Evolutionary conservation across 2,113 vertebrate species (phyloP).

Genomic region (Petaurus breviceps): DNA sequence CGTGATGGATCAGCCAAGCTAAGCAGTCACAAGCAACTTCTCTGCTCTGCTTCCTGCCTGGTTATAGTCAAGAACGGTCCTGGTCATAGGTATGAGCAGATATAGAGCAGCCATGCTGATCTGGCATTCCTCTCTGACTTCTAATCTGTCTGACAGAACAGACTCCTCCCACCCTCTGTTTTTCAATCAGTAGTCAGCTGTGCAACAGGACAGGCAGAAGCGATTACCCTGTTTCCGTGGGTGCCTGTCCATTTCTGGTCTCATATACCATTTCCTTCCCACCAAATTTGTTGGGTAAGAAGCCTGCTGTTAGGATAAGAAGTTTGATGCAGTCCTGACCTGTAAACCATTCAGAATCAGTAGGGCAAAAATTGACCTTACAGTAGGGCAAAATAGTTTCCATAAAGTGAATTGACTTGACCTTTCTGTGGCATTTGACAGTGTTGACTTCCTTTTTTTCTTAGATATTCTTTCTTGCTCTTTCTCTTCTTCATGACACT

Average conservation of each 20-base stretch:
- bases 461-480: neutral
- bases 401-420: neutral
- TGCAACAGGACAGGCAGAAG: neutral
- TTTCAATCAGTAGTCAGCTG: neutral
- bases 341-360: neutral
- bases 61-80: rapidly evolving
- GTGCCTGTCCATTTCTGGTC: neutral
- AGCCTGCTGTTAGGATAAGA: neutral
- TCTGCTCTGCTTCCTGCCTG: neutral
- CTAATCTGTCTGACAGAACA: neutral
- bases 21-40: too few species aligned
- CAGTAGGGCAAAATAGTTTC: neutral
- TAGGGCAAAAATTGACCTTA: neutral
- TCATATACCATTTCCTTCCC: neutral
- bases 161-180: neutral
- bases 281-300: neutral
- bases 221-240: neutral
- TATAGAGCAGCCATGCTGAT: neutral
- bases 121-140: neutral
- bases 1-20: neutral
- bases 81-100: neutral
- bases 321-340: neutral
- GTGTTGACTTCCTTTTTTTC: neutral
- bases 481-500: neutral
- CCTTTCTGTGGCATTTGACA: neutral